Percentiles rank a stretch among this genome's conserved stretches.
Evolutionary conservation across 2,888 invertebrate species (phyloP).

Genomic region (Hemicrepidius hirtus): DNA sequence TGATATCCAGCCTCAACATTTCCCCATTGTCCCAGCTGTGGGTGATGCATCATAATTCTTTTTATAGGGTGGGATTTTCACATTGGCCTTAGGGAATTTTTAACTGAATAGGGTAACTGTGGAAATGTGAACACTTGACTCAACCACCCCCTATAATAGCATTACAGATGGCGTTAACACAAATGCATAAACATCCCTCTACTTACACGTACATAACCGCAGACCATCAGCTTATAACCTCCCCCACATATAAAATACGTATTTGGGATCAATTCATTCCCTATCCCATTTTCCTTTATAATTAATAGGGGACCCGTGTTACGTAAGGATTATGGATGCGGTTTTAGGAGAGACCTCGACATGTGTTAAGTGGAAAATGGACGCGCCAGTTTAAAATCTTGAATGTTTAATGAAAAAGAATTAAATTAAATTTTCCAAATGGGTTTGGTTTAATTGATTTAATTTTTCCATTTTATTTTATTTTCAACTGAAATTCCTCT

Average conservation of each 20-base stretch:
- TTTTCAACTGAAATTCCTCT: background rate
- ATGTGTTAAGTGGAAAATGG: conserved; percentile 43
- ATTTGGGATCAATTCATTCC: conserved; percentile 33
- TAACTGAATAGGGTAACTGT: conserved; percentile 33
- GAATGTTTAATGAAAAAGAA: conserved; percentile 4
- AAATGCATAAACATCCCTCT: conserved; percentile 46
- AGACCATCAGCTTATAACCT: conserved; percentile 24
- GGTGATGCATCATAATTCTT: conserved; percentile 17
- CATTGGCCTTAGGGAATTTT: conserved; percentile 38
- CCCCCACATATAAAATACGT: conserved; percentile 34
- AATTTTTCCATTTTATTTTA: background rate
- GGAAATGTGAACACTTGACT: conserved; percentile 51
- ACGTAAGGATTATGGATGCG: conserved; percentile 2
- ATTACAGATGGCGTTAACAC: conserved; percentile 47
- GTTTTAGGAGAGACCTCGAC: conserved; percentile 25
- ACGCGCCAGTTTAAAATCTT: conserved; percentile 11
- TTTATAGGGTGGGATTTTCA: background rate
- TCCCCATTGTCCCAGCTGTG: background rate
- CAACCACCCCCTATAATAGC: conserved; percentile 45
- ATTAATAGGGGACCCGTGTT: conserved; percentile 37
- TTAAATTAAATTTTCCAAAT: conserved; percentile 13
- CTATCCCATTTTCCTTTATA: conserved; percentile 39
- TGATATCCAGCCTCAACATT: background rate
- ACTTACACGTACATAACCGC: conserved; percentile 22
- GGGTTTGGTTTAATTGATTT: background rate